These are phyloP conservation scores for Lepidurus packardi DNA, from an alignment of 1,140 invertebrate genomes.

Conservation along the genomic window DNA sequence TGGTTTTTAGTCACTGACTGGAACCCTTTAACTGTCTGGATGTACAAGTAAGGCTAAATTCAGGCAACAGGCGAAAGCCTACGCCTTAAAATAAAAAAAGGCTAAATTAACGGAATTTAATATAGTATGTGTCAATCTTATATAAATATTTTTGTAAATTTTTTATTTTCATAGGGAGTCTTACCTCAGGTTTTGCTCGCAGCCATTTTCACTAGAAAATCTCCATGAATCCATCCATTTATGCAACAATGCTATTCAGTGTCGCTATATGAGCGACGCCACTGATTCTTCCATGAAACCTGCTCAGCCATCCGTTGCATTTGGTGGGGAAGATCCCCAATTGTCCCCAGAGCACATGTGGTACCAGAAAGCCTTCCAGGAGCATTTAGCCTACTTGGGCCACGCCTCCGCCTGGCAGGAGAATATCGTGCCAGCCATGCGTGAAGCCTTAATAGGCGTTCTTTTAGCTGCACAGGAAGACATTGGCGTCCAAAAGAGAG, in stretches of 20 bases:
- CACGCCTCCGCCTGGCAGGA: constrained; percentile 68
- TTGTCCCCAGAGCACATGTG: constrained; percentile 77
- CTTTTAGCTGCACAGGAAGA: constrained; percentile 71
- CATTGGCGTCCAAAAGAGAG: constrained; percentile 78
- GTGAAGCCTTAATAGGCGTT: constrained; percentile 75
- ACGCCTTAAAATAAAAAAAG: too few relatives aligned
- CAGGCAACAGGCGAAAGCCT: too few relatives aligned
- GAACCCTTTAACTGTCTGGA: constrained; percentile 86
- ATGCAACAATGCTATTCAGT: constrained; percentile 89
- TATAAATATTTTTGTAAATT: not conserved
- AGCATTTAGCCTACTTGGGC: constrained; percentile 59
- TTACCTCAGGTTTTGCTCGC: constrained; percentile 87
- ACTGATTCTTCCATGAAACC: constrained; percentile 59
- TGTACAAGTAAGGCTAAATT: constrained; percentile 66
- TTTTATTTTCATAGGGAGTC: constrained; percentile 58
- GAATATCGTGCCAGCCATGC: constrained; percentile 83
- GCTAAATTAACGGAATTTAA: not conserved
- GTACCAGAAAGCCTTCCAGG: constrained; percentile 69
- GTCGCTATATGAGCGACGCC: constrained; percentile 70
- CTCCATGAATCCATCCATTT: constrained; percentile 89
- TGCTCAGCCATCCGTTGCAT: constrained; percentile 57
- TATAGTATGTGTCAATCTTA: not conserved
- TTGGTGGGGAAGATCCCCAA: not conserved
- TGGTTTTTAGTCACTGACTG: constrained; percentile 88
- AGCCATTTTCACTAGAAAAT: constrained; percentile 79